These are phyloP conservation scores for Neolamprologus brichardi DNA, from an alignment of 2,113 vertebrate genomes.

Conservation along the genomic window DNA sequence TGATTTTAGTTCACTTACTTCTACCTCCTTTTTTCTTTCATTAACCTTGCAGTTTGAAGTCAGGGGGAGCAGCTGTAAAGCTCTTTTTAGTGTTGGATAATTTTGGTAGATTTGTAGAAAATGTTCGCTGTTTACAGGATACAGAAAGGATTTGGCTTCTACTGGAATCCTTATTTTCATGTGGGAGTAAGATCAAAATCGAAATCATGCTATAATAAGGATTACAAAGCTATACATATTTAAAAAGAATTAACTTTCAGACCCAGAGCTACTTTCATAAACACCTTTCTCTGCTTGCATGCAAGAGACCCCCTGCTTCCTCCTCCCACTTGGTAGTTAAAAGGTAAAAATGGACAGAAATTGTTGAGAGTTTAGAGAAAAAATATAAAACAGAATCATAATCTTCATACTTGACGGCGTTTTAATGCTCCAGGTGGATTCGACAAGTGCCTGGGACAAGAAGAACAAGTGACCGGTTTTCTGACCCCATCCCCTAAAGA, in stretches of 20 bases:
- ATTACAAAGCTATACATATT: neutral
- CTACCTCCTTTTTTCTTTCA: neutral
- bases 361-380: neutral
- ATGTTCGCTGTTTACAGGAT: neutral
- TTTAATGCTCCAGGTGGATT: neutral
- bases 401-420: neutral
- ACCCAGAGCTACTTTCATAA: neutral
- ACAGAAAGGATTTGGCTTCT: neutral
- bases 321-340: neutral
- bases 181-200: neutral
- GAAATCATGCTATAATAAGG: neutral
- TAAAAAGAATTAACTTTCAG: neutral
- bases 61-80: neutral
- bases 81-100: neutral
- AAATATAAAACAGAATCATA: neutral
- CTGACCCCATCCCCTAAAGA: conserved; percentile 1
- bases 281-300: neutral
- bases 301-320: neutral
- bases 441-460: neutral
- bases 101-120: neutral
- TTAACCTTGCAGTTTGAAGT: neutral
- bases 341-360: neutral
- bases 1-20: neutral
- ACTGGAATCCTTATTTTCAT: neutral
- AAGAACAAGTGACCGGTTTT: neutral